A percentile compares a stretch with the other conserved stretches of the same genome.
Conservation (phyloP, 1,140 invertebrate species). For the Pinna nobilis region DNA sequence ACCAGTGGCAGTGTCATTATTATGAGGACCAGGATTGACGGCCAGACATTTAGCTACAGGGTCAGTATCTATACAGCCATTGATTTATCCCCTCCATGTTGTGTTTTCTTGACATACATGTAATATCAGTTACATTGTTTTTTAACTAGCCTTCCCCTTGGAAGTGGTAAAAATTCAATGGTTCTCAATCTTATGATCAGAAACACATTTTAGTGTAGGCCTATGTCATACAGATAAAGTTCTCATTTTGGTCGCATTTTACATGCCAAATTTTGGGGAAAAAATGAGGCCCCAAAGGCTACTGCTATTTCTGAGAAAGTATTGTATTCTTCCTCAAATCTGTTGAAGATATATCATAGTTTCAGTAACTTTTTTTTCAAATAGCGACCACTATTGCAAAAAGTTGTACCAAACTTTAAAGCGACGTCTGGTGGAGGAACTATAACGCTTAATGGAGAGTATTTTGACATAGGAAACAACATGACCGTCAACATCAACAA, state of each 20-base stretch:
- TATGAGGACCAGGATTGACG: not conserved
- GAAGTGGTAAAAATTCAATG: no score
- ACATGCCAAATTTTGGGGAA: not conserved
- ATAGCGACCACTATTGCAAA: conserved; percentile 79
- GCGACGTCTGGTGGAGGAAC: conserved; percentile 95
- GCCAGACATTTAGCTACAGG: conserved; percentile 36
- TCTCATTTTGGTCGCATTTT: not conserved
- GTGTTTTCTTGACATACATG: no score
- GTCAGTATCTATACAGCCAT: no score
- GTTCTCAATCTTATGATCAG: no score
- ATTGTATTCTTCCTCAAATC: not conserved
- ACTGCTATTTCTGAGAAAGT: not conserved
- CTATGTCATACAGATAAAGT: no score
- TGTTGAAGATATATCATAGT: not conserved
- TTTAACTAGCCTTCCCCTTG: no score
- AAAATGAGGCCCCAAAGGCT: not conserved
- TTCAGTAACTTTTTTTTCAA: conserved; percentile 7
- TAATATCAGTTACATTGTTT: no score
- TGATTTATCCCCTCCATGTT: no score
- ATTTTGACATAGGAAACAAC: conserved; percentile 93
- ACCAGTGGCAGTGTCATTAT: conserved; percentile 9
- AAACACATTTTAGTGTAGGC: no score
- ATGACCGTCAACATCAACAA: conserved; percentile 91
- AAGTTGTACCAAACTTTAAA: conserved; percentile 88
- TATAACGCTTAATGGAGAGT: conserved; percentile 90